Conservation (phyloP, 2,797 vertebrate genomes). For the Fundulus diaphanus region DNA sequence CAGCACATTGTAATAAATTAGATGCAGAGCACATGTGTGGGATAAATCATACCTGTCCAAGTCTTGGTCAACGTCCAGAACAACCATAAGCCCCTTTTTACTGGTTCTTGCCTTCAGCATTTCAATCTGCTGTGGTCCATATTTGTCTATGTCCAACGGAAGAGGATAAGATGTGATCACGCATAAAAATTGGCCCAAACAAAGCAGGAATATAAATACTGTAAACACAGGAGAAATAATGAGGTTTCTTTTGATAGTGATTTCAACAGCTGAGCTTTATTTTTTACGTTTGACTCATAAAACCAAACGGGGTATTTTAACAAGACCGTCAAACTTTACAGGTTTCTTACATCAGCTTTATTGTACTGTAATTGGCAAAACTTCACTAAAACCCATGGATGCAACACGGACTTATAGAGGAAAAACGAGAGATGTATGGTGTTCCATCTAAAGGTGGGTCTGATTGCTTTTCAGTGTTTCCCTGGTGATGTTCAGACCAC, state of each 20-base stretch:
- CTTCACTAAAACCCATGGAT: constrained; percentile 46
- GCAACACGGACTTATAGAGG: constrained; percentile 29
- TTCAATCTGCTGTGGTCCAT: constrained; percentile 32
- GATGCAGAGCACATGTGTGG: constrained; percentile 44
- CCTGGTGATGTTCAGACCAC: constrained; percentile 28
- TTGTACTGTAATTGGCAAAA: constrained; percentile 49
- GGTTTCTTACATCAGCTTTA: constrained; percentile 49
- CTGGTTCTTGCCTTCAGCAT: constrained; percentile 37
- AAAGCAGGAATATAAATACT: constrained; percentile 20
- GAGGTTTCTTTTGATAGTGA: constrained; percentile 22
- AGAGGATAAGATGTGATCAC: constrained; percentile 36
- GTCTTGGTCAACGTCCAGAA: constrained; percentile 67
- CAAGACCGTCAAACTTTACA: constrained; percentile 33
- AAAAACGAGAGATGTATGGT: constrained; percentile 22
- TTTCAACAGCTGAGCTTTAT: constrained; percentile 18
- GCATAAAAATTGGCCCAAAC: constrained; percentile 31
- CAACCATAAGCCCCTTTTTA: constrained; percentile 60
- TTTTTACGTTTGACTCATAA: constrained; percentile 18
- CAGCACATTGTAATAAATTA: constrained; percentile 63
- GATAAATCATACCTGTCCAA: constrained; percentile 66
- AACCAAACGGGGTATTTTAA: constrained; percentile 34
- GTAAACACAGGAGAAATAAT: constrained; percentile 19
- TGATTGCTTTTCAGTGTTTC: constrained; percentile 57
- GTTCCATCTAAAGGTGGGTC: constrained; percentile 40
- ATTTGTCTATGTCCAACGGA: constrained; percentile 31